Evolutionary conservation across 2,113 vertebrate genomes (phyloP).

Genomic region (Eubucco bourcierii): DNA sequence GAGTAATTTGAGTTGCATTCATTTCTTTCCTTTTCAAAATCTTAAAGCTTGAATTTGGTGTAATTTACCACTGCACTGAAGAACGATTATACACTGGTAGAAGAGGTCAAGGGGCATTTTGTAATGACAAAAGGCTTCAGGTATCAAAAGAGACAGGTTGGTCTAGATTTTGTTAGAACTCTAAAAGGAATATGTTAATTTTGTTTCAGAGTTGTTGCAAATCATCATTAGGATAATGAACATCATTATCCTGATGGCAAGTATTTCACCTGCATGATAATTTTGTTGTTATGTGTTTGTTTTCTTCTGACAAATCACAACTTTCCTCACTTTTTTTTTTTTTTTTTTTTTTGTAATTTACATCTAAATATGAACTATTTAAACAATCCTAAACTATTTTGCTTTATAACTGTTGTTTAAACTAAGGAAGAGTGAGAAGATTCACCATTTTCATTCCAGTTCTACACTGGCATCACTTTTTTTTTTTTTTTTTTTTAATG

Average conservation of each 20-base stretch:
- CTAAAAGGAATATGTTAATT: slow-evolving; percentile 63
- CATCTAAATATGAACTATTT: background rate
- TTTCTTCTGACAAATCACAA: slow-evolving; percentile 24
- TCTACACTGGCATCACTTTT: background rate
- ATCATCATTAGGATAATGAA: slow-evolving; percentile 64
- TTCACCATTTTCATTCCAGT: slow-evolving; percentile 58
- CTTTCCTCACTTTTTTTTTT: slow-evolving; percentile 30
- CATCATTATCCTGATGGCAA: slow-evolving; percentile 25
- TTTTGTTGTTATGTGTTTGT: slow-evolving; percentile 37
- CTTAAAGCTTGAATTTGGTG: slow-evolving; percentile 86
- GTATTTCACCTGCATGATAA: slow-evolving; percentile 52
- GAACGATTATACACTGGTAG: slow-evolving; percentile 86
- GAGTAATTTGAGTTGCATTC: slow-evolving; percentile 61
- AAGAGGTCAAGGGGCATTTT: slow-evolving; percentile 86
- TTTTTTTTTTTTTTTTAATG: no score
- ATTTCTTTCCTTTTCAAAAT: slow-evolving; percentile 65
- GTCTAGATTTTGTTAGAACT: slow-evolving; percentile 60
- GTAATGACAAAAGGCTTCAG: slow-evolving; percentile 82
- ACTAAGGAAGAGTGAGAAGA: background rate
- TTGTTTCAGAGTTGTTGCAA: slow-evolving; percentile 67
- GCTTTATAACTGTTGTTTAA: background rate
- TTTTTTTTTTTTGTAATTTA: background rate
- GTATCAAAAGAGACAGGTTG: slow-evolving; percentile 86
- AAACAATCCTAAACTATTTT: slow-evolving; percentile 4
- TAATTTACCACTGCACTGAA: slow-evolving; percentile 88